A percentile compares a stretch with the other conserved stretches of the same genome.
phyloP scores from a whole-genome alignment of 2,888 invertebrate species.

The Elgonia sp. region DNA sequence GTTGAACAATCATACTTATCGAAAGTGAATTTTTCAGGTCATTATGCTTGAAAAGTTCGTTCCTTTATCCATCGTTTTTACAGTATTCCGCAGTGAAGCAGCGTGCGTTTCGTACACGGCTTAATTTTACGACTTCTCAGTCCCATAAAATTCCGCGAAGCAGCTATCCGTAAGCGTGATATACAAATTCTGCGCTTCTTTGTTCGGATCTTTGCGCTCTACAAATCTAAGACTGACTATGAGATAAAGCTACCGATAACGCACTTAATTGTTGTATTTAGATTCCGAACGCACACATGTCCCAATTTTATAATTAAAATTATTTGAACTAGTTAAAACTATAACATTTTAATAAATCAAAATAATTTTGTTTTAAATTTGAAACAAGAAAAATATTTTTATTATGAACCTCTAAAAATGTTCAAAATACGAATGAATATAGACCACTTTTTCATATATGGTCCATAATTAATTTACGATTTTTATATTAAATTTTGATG shows the following conservation, averaged over 20 bases:
- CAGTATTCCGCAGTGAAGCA: neutral
- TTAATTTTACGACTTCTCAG: slow-evolving; percentile 31
- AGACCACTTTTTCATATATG: too few relatives aligned
- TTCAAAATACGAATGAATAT: too few relatives aligned
- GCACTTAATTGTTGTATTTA: too few relatives aligned
- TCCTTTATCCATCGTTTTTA: neutral
- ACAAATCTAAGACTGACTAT: slow-evolving; percentile 25
- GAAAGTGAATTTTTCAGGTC: slow-evolving; percentile 11
- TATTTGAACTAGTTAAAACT: too few relatives aligned
- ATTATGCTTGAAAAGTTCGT: neutral
- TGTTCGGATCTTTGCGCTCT: slow-evolving; percentile 45
- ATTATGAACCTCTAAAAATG: too few relatives aligned
- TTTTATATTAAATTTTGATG: too few relatives aligned
- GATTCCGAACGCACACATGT: too few relatives aligned
- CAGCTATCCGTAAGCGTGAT: slow-evolving; percentile 14
- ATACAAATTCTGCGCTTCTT: slow-evolving; percentile 47
- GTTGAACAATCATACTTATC: neutral
- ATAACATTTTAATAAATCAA: too few relatives aligned
- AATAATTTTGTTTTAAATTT: too few relatives aligned
- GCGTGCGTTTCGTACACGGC: neutral
- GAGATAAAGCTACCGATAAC: neutral
- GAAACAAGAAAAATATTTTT: too few relatives aligned
- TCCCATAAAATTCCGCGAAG: slow-evolving; percentile 43
- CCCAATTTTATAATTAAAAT: too few relatives aligned
- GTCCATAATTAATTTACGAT: too few relatives aligned